Base-by-base conservation (phyloP, 2,888 invertebrate genomes). In the Kuschelorhynchus macadamiae region DNA sequence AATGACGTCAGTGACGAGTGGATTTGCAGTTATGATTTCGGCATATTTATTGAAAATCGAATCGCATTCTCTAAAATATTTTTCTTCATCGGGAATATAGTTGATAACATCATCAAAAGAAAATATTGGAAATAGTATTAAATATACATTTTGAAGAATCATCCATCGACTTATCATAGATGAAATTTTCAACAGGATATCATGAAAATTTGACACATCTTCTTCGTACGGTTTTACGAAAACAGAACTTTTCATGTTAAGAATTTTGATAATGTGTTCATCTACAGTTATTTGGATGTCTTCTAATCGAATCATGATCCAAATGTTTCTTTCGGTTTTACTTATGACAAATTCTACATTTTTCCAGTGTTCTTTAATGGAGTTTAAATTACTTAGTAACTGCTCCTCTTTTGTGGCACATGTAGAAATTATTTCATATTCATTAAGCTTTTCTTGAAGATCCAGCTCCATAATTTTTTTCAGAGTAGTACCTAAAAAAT, bases 71-170 rank as follows among this genome's bases (percentile, higher is more conserved):
- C 66, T 12, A 57, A 76, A 77, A 9, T 81, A 2, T 50, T 82
- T 84, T 83, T 85, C 59, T 86, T 84, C 77, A 4, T 67, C 68
- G 0, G 72, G 72, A 87, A 87, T 1, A 82, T 85, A 53, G 3
- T 87, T 30, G 80, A 81, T n/a, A 71, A 94, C 93, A 78, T 93
- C 91, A 80, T 91, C 90, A 8, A 92, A 91, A 46, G 91, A 90
- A 83, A 95, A 94, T 77, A 95, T 91, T 0, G 94, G 93, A 74
- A 92, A 85, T 69, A 95, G 85, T 80, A 94, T 92, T 67, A 93
- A 84, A 92, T 94, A 94, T 66, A 92, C 90, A 63, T 89, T 87
- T 84, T 95, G 94, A 33, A 93, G 90, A 85, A 90, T 90, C 21
- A 89, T 87, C 93, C 93, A 94, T 81, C 91, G 90, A 67, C 92